Evolutionary conservation across 2,113 vertebrate genomes (phyloP), one percentile per base, ranked within the genome.

Genomic region (Nycticorax nycticorax): DNA sequence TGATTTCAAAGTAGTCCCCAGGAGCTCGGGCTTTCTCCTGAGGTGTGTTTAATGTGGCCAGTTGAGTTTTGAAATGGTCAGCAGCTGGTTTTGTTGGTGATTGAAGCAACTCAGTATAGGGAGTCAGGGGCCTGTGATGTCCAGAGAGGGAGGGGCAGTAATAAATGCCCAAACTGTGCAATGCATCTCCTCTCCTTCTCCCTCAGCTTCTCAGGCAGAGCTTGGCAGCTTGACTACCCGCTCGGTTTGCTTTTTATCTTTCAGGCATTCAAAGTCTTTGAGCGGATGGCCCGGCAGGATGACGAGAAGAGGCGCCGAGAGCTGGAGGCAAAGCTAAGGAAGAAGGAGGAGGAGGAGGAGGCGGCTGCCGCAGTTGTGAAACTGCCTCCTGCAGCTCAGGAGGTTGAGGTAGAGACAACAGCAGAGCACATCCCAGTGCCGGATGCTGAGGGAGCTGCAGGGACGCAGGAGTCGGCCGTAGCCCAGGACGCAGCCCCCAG

Each of bases 201-300:
- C 28, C 32, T 8, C 2, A 2, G 41, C 55, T 28, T 20, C 27
- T 50, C 23, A 12, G 56, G 56, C 39, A 33, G 78, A 39, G 48
- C 45, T 56, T 17, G 28, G 48, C 16, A 50, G 33, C 88, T 17
- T 3, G 11, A 12, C 55, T 33, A 21, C 14, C 75, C 3, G 2
- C 57, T 89, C 3, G 9, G 2, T 63, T 92, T 62, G 33, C 76
- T 90, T 72, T 60, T 60, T 66, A 33, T 75, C 66, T 76, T 77
- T 4, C 95, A 99, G 99, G 98, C 98, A 0, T 99, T 99, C 96
- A 98, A 94, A 89, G 95, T 91, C 63, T 99, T 98, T 48, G 99
- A 99, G 79, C 97, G 96, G 17, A 90, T 99, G 96, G 98, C 99
- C 19, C 97, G 96, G 50, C 98, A 99, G 93, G 99, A 99, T 60